Conservation (phyloP, 2,888 invertebrate species). For the Phyllotreta striolata region DNA sequence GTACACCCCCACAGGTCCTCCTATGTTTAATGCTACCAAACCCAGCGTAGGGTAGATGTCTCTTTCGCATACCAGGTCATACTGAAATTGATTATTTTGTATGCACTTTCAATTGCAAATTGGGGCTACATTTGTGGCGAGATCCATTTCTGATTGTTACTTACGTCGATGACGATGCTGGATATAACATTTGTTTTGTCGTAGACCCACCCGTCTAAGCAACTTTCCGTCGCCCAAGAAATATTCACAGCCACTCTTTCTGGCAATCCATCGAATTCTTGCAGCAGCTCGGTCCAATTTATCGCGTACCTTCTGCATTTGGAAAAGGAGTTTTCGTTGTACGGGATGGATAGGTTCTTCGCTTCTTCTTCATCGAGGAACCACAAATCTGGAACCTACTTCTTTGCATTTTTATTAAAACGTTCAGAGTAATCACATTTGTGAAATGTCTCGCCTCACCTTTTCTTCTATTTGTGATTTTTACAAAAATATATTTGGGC, state of each 20-base stretch:
- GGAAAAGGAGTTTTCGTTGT: slow-evolving; percentile 66
- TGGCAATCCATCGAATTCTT: slow-evolving; percentile 51
- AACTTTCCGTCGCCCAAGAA: slow-evolving; percentile 72
- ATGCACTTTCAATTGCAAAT: not conserved
- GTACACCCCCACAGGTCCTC: slow-evolving; percentile 90
- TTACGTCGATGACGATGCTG: slow-evolving; percentile 86
- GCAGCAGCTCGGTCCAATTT: slow-evolving; percentile 71
- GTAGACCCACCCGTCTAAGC: slow-evolving; percentile 83
- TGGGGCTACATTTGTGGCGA: not conserved
- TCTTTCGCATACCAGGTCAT: slow-evolving; percentile 86
- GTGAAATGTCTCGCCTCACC: no score
- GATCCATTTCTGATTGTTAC: slow-evolving; percentile 50
- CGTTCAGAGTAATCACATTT: no score
- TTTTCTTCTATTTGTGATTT: no score
- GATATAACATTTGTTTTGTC: slow-evolving; percentile 74
- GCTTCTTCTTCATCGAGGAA: slow-evolving; percentile 68
- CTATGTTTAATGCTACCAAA: slow-evolving; percentile 84
- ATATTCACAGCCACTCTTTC: slow-evolving; percentile 59
- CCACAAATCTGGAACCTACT: slow-evolving; percentile 69
- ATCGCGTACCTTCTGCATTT: slow-evolving; percentile 75
- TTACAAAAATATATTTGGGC: no score
- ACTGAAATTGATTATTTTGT: slow-evolving; percentile 66
- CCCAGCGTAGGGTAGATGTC: slow-evolving; percentile 89
- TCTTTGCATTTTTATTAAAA: slow-evolving; percentile 56
- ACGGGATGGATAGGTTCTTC: slow-evolving; percentile 73